These are phyloP conservation scores for Mormyrops attenuatus DNA, from an alignment of 2,797 vertebrate species.

Conservation along the genomic window DNA sequence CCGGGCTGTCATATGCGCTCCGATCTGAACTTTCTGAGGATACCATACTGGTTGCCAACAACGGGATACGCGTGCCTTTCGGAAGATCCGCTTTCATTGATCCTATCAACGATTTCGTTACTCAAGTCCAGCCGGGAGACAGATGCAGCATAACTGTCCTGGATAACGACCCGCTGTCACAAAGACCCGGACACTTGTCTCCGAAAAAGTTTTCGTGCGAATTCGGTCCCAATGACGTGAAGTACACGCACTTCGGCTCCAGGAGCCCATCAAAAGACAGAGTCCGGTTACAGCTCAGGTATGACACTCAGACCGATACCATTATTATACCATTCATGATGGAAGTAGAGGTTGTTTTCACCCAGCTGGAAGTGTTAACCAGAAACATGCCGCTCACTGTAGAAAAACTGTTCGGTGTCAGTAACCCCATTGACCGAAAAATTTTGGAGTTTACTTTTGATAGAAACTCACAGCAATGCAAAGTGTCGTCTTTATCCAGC, in stretches of 20 bases:
- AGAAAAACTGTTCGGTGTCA: constrained; percentile 69
- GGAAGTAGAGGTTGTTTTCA: constrained; percentile 88
- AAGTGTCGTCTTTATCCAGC: constrained; percentile 65
- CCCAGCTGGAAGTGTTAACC: constrained; percentile 84
- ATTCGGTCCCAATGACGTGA: constrained; percentile 81
- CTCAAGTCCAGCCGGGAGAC: constrained; percentile 86
- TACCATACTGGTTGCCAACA: constrained; percentile 79
- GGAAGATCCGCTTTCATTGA: constrained; percentile 84
- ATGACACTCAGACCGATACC: constrained; percentile 77
- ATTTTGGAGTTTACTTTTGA: constrained; percentile 80
- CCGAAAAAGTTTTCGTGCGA: constrained; percentile 88
- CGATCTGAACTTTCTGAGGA: constrained; percentile 66
- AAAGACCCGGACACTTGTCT: constrained; percentile 78
- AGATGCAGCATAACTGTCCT: constrained; percentile 80
- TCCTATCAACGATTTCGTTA: constrained; percentile 80
- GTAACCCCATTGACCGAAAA: constrained; percentile 73
- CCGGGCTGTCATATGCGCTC: constrained; percentile 62
- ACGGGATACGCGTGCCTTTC: constrained; percentile 81
- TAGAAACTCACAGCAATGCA: constrained; percentile 68
- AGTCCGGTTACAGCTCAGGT: constrained; percentile 84
- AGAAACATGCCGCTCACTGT: constrained; percentile 85
- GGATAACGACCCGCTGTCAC: constrained; percentile 81
- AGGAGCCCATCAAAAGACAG: constrained; percentile 79
- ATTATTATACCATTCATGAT: constrained; percentile 85
- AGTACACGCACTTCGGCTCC: constrained; percentile 84